Evolutionary conservation across 2,113 vertebrate species (phyloP), one percentile per base, ranked within the genome.

Genomic region (Heterochromis multidens): DNA sequence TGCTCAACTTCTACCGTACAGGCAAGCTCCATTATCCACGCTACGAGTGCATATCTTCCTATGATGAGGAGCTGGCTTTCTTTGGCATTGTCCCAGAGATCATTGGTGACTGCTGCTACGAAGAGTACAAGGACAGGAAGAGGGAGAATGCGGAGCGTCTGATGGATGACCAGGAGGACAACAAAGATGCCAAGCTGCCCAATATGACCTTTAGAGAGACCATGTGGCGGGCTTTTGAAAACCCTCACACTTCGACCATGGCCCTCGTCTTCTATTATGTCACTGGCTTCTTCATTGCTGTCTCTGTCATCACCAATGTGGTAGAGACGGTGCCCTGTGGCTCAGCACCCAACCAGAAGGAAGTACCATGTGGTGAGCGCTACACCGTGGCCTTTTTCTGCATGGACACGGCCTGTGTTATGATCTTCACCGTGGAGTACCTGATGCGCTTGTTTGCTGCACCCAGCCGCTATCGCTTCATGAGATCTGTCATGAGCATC

Each of bases 181-280:
- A 97, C 93, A 98, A 98, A 90, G 98, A 99, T 90, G 92, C 88
- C 65, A 97, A 98, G 94, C 94, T 96, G 95, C 99, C 99, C 49
- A 97, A 98, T 54, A 97, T 99, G 96, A 98, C 97, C 92, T 97
- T 96, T 94, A 97, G 99, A 77, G 97, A 99, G 96, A 98, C 98
- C 93, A 99, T 99, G 98, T 99, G 99, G 99, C 95, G 99, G 79
- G 99, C 98, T 88, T 99, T 99, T 7, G 99, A 99, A 96, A 99
- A 99, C 96, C 99, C 99, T 3, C 99, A 99, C 96, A 99, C 99
- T 91, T 99, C 98, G 95, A 99, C 99, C 70, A 97, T 99, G 97
- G 99, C 99, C 70, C 96, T 99, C 92, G 99, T 99, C 94, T 99
- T 99, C 97, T 99, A 99, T 95, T 99, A 99, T 0, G 99, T 99